phyloP scores from a whole-genome alignment of 2,888 invertebrate genomes.

The Adineta ricciae region DNA sequence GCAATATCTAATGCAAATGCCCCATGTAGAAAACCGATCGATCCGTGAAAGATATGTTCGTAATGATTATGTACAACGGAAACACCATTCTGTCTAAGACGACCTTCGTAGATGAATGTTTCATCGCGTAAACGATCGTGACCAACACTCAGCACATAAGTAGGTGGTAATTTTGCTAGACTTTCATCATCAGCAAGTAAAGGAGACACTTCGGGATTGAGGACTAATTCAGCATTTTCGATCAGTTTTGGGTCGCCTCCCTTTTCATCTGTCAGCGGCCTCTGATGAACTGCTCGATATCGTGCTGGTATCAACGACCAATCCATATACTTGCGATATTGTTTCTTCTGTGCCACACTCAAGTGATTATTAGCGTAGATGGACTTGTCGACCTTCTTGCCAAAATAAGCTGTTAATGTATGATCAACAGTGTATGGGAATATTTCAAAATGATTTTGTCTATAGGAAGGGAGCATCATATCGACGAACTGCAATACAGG shows the following conservation, averaged over 20 bases:
- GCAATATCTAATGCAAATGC: neutral
- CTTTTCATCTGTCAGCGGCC: neutral
- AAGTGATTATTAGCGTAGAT: no score
- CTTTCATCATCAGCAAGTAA: neutral
- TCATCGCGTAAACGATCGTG: slow-evolving; percentile 25
- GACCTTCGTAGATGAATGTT: slow-evolving; percentile 14
- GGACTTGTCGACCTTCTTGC: neutral
- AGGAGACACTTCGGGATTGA: no score
- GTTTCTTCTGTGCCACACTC: slow-evolving; percentile 4
- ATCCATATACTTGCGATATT: slow-evolving; percentile 19
- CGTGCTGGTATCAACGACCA: neutral
- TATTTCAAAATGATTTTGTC: neutral
- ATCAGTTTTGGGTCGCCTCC: neutral
- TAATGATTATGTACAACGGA: slow-evolving; percentile 16
- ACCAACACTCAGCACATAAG: slow-evolving; percentile 23
- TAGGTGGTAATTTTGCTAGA: neutral
- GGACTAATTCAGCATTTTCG: neutral
- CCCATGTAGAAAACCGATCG: neutral
- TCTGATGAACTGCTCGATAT: neutral
- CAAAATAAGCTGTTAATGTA: neutral
- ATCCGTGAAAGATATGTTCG: slow-evolving; percentile 24
- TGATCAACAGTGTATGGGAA: slow-evolving; percentile 8
- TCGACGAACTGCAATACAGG: slow-evolving; percentile 16
- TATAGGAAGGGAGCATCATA: neutral
- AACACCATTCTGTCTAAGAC: slow-evolving; percentile 10